phyloP scores from a whole-genome alignment of 2,113 vertebrate species.

The Campylomormyrus tamandua region DNA sequence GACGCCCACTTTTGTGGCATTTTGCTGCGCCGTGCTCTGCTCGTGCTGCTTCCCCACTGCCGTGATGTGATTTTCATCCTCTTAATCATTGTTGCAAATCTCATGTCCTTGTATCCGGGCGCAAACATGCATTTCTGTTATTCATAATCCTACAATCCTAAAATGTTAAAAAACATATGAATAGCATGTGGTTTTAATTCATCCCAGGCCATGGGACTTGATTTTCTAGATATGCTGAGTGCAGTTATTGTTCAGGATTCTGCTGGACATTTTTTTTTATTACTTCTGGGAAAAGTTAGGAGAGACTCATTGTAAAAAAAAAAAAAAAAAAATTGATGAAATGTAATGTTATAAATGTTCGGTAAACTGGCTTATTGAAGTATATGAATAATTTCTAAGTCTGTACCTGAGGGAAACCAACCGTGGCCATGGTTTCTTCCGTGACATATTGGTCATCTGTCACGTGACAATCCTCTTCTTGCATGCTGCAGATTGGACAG shows the following conservation, averaged over 20 bases:
- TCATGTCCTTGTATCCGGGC: neutral
- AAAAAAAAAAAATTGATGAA: neutral
- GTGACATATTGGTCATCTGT: constrained; percentile 32
- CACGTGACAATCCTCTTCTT: constrained; percentile 39
- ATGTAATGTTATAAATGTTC: neutral
- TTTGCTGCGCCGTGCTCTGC: neutral
- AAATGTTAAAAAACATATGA: neutral
- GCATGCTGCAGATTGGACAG: constrained; percentile 21
- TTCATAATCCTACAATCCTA: neutral
- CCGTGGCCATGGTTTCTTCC: neutral
- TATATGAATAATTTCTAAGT: neutral
- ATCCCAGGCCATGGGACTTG: neutral
- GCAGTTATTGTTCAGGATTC: neutral
- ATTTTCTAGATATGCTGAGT: neutral
- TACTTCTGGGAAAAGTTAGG: neutral
- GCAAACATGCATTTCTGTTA: neutral
- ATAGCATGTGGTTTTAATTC: neutral
- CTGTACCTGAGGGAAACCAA: neutral
- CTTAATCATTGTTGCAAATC: neutral
- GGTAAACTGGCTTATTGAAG: neutral
- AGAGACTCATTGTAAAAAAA: neutral
- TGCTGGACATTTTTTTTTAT: neutral
- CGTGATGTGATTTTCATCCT: neutral
- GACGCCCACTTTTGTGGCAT: neutral
- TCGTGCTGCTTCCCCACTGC: neutral